Percentiles rank a stretch among this genome's conserved stretches.
These are phyloP conservation scores for Clepsis dumicolana DNA, from an alignment of 2,888 invertebrate genomes.

Conservation along the genomic window DNA sequence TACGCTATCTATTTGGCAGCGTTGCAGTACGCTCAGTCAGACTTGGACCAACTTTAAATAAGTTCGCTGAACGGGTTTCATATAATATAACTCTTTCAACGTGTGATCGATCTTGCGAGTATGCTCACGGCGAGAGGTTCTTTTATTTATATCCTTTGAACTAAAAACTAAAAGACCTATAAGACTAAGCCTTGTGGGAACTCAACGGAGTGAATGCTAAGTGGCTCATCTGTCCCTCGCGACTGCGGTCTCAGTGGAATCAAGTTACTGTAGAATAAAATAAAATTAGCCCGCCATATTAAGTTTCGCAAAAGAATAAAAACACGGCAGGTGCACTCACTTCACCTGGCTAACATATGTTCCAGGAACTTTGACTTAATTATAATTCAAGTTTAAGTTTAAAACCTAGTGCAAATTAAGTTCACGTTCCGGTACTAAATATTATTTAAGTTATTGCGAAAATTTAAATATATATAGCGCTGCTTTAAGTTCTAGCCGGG, in stretches of 20 bases:
- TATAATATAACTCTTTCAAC: conserved; percentile 41
- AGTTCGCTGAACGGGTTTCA: conserved; percentile 42
- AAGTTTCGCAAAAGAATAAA: conserved; percentile 76
- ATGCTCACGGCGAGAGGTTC: conserved; percentile 36
- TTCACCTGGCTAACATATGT: conserved; percentile 81
- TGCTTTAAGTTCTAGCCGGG: conserved; percentile 24
- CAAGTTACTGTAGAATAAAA: conserved; percentile 70
- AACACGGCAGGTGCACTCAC: conserved; percentile 72
- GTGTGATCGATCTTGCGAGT: conserved; percentile 43
- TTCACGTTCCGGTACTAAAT: conserved; percentile 49
- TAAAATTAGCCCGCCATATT: conserved; percentile 75
- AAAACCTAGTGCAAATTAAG: conserved; percentile 54
- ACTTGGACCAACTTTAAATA: conserved; percentile 25
- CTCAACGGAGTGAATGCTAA: conserved; percentile 76
- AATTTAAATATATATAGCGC: conserved; percentile 40
- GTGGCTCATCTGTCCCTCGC: conserved; percentile 75
- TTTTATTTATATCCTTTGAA: conserved; percentile 47
- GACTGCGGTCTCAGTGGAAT: conserved; percentile 66
- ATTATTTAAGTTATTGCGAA: conserved; percentile 41
- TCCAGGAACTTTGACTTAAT: conserved; percentile 70
- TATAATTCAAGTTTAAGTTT: conserved; percentile 61
- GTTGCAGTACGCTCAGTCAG: conserved; percentile 24
- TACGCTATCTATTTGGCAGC: conserved; percentile 25
- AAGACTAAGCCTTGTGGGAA: conserved; percentile 51
- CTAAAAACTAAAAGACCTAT: conserved; percentile 18